Conservation (phyloP, 2,888 invertebrate species). For the Anthoptus insignis region DNA sequence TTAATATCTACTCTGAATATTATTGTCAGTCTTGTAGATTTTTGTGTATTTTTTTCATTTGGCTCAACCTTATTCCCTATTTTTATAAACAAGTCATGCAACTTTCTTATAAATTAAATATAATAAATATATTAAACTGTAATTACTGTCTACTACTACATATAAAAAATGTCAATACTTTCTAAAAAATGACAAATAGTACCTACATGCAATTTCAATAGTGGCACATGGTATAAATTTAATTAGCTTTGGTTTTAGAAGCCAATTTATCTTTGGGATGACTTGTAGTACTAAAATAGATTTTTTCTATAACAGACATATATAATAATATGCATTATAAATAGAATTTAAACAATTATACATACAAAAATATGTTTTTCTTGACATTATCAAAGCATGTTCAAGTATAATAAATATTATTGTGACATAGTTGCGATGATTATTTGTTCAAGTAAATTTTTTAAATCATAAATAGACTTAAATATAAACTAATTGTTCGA, state of each 20-base stretch:
- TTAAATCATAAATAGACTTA: slow-evolving; percentile 42
- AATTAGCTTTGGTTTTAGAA: slow-evolving; percentile 77
- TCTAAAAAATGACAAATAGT: slow-evolving; percentile 72
- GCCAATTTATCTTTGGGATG: slow-evolving; percentile 67
- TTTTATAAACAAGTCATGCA: slow-evolving; percentile 81
- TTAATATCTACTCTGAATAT: slow-evolving; percentile 86
- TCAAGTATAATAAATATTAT: slow-evolving; percentile 19
- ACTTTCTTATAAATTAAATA: slow-evolving; percentile 77
- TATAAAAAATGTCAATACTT: slow-evolving; percentile 66
- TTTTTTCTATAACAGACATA: slow-evolving; percentile 23
- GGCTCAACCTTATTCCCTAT: slow-evolving; percentile 80
- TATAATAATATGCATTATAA: slow-evolving; percentile 34
- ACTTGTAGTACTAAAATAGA: slow-evolving; percentile 27
- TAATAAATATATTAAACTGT: slow-evolving; percentile 81
- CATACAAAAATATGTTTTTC: slow-evolving; percentile 23
- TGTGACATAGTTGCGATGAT: slow-evolving; percentile 39
- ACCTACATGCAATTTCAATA: slow-evolving; percentile 68
- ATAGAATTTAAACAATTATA: slow-evolving; percentile 27
- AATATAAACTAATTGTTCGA: slow-evolving; percentile 66
- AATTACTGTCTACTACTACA: slow-evolving; percentile 71
- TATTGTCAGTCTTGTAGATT: slow-evolving; percentile 87
- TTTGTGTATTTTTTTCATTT: slow-evolving; percentile 76
- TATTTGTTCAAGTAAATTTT: slow-evolving; percentile 32
- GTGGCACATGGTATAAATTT: slow-evolving; percentile 73
- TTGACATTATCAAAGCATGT: slow-evolving; percentile 11